Evolutionary conservation across 2,113 vertebrate genomes (phyloP), one percentile per base, ranked within the genome.

Genomic region (Channa argus): DNA sequence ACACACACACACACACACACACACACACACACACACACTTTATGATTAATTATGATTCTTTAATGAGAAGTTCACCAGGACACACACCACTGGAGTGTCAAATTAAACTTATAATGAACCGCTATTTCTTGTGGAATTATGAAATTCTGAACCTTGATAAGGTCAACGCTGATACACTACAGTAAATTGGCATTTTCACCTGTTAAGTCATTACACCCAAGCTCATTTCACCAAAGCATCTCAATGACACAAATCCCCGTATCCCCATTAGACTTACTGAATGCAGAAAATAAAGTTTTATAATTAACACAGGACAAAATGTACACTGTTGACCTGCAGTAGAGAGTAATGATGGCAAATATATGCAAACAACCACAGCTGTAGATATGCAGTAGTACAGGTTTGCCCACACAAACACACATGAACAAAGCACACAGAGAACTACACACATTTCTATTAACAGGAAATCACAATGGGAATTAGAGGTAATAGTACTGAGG

Each of bases 21-120:
- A 15, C 33, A 53, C 64, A 71, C 6, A 8, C 12, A 12, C 10
- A 3, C 68, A 50, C 50, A 60, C 55, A n/a, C 44, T 34, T 58
- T 15, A 68, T 83, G 82, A 85, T 84, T 86, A 86, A 90, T 91
- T 88, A 85, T 68, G 74, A 86, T 80, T 79, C 61, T 71, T 71
- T 88, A 86, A 91, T 89, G 76, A 84, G 85, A 85, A 83, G 83
- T 86, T 85, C 80, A 83, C 58, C 63, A 79, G 71, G 85, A 86
- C 85, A 77, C 87, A 87, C 78, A 66, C 89, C 86, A 88, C 60
- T 91, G 84, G 88, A 90, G 86, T 91, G 87, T 88, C 83, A 90
- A 91, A 92, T 91, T 86, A 87, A 88, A 87, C 61, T 68, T 78
- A 73, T 82, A 80, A 90, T 89, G 79, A 89, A 89, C 80, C 75